Evolutionary conservation across 2,113 vertebrate species (phyloP).

Genomic region (Percopsis transmontana): DNA sequence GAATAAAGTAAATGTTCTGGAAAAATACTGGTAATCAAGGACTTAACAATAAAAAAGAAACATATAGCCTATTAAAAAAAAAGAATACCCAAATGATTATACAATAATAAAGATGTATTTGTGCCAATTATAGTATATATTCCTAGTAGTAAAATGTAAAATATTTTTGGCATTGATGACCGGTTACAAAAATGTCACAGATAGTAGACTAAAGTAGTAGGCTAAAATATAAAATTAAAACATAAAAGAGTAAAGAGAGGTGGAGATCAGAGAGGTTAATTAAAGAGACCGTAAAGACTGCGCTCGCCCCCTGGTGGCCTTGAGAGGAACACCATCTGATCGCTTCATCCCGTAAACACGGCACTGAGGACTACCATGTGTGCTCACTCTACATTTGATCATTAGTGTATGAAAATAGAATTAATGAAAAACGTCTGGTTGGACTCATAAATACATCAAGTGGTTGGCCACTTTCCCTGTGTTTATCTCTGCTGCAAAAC

Average conservation of each 20-base stretch:
- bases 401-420: slow-evolving; percentile 70
- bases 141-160: too few species aligned
- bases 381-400: slow-evolving; percentile 8
- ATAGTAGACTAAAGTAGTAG: slow-evolving; percentile 6
- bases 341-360: slow-evolving; percentile 41
- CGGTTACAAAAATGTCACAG: not conserved
- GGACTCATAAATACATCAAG: slow-evolving; percentile 16
- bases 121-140: not conserved
- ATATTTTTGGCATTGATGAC: not conserved
- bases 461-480: slow-evolving; percentile 5
- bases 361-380: slow-evolving; percentile 27
- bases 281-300: not conserved
- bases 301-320: not conserved
- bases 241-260: not conserved
- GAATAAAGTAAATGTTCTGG: not conserved
- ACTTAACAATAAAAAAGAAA: too few species aligned
- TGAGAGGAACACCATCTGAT: not conserved
- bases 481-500: slow-evolving; percentile 14
- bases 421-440: slow-evolving; percentile 21
- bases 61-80: too few species aligned
- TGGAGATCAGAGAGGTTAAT: not conserved
- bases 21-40: slow-evolving; percentile 14
- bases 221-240: slow-evolving; percentile 51
- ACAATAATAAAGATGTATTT: not conserved
- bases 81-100: too few species aligned